These are phyloP conservation scores for Bubalus kerabau DNA, from an alignment of 2,113 vertebrate genomes.

Conservation along the genomic window DNA sequence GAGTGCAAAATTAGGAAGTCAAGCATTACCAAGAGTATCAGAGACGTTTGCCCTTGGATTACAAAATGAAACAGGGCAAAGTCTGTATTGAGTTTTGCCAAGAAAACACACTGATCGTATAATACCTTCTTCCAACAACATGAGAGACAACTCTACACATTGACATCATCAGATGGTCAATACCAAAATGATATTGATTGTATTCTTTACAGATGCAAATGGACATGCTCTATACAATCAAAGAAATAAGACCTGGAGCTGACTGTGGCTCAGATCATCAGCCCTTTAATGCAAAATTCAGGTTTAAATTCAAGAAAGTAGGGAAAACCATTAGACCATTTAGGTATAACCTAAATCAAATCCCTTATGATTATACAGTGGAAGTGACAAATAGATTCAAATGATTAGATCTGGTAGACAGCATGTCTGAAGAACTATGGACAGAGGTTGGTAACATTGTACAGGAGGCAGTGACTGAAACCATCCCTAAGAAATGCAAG, in stretches of 20 bases:
- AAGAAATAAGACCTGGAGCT: background rate
- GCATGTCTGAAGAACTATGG: background rate
- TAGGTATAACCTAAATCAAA: background rate
- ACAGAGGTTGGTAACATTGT: background rate
- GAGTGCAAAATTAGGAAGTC: background rate
- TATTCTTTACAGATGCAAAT: background rate
- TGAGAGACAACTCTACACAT: background rate
- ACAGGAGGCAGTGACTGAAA: background rate
- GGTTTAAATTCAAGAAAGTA: background rate
- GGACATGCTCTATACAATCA: background rate
- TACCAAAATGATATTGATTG: background rate
- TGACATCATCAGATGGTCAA: background rate
- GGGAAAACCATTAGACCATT: background rate
- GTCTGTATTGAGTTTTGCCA: background rate
- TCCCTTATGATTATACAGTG: background rate
- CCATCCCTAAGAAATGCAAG: background rate
- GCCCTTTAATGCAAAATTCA: background rate
- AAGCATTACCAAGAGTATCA: background rate
- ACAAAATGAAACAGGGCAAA: background rate
- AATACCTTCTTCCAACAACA: background rate
- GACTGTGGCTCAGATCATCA: background rate
- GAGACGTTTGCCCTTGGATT: background rate
- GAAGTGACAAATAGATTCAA: background rate
- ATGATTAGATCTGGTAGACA: background rate
- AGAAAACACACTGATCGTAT: background rate